Percentiles rank a stretch among this genome's conserved stretches.
Evolutionary conservation across 1,140 invertebrate genomes (phyloP).

Genomic region (Lethocerus indicus): DNA sequence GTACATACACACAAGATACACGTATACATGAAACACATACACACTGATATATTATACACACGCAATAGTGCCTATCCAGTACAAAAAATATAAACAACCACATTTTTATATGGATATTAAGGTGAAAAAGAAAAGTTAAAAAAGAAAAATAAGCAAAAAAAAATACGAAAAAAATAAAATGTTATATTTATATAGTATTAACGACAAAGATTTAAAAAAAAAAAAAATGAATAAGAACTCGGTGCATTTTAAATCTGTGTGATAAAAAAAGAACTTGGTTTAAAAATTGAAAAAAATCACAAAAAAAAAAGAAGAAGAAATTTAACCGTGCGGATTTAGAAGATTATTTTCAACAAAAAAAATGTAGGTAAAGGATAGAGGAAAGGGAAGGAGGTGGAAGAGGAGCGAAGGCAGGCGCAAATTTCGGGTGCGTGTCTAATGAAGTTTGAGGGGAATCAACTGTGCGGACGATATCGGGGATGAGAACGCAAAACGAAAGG

Average conservation of each 20-base stretch:
- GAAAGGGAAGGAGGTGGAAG: no score
- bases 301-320: conserved; percentile 1
- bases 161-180: no score
- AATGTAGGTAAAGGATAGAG: no score
- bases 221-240: no score
- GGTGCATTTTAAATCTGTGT: conserved; percentile 5
- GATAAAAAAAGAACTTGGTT: conserved; percentile 6
- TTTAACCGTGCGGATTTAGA: background rate
- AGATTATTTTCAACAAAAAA: background rate
- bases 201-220: conserved; percentile 6
- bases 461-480: no score
- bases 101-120: conserved; percentile 5
- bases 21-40: background rate
- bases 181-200: conserved; percentile 2
- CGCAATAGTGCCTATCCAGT: conserved; percentile 14
- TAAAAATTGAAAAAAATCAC: background rate
- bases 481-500: no score
- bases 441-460: no score
- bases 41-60: background rate
- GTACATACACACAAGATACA: background rate
- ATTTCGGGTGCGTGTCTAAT: no score
- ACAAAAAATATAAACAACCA: conserved; percentile 6
- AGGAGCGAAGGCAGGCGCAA: no score
- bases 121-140: background rate
- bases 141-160: no score